Percentiles rank a stretch among this genome's conserved stretches.
phyloP scores from a whole-genome alignment of 2,888 invertebrate genomes.

The Tachystola acroxantha region DNA sequence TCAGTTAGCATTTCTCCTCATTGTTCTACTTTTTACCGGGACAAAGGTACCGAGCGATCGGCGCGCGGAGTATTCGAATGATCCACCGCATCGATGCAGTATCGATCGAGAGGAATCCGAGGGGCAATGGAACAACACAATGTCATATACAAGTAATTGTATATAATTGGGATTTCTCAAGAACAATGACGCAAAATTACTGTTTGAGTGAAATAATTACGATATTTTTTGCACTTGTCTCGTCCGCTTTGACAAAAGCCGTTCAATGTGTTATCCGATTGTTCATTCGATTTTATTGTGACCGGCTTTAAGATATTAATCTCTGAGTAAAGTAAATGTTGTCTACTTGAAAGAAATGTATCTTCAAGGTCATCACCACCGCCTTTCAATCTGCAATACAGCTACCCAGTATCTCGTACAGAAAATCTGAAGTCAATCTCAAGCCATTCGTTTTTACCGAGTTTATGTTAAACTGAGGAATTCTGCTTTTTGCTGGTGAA shows the following conservation, averaged over 20 bases:
- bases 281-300: conserved; percentile 40
- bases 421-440: conserved; percentile 26
- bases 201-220: conserved; percentile 72
- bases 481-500: conserved; percentile 47
- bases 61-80: conserved; percentile 48
- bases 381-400: conserved; percentile 5
- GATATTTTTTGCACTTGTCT: conserved; percentile 47
- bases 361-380: conserved; percentile 7
- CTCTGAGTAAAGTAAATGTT: conserved; percentile 4
- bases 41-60: conserved; percentile 33
- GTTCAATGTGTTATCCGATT: conserved; percentile 26
- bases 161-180: conserved; percentile 76
- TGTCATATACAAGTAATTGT: conserved; percentile 76
- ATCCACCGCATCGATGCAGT: conserved; percentile 57
- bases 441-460: conserved; percentile 33
- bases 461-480: conserved; percentile 44
- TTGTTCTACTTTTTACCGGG: conserved; percentile 58
- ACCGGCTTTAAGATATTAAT: conserved; percentile 4
- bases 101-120: conserved; percentile 60
- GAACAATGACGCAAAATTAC: conserved; percentile 75
- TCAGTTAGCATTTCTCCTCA: conserved; percentile 44
- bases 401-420: conserved; percentile 18
- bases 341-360: conserved; percentile 1
- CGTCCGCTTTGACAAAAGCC: conserved; percentile 61
- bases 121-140: conserved; percentile 47